Base-by-base conservation (phyloP, 2,797 vertebrate genomes). In the Halcyon badia region DNA sequence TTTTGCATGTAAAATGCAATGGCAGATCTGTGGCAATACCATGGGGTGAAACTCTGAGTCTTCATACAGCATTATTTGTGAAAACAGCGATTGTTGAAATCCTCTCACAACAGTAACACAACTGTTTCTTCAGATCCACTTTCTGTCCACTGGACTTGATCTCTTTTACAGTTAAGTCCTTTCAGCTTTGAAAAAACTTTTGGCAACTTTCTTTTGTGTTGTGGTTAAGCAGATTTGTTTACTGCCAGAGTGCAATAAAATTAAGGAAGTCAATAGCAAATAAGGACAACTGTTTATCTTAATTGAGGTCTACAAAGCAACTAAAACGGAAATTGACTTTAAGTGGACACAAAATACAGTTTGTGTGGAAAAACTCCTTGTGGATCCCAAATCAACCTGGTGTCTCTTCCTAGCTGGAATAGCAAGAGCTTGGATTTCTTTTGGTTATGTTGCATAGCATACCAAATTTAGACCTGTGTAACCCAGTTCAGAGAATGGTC, bases 181-280 rank as follows among this genome's bases (percentile, higher is more conserved):
- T 57, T 30, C 24, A 33, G 44, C 26, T 93, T 73, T 60, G 60
- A 46, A 81, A 89, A 87, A 87, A 64, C 39, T 69, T 80, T 60
- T 92, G 75, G 60, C 65, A 82, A 65, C 79, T 92, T 94, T 72
- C 35, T 87, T 81, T 71, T 31, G 22, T 85, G 58, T 30, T 64
- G 88, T 61, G 56, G 70, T 82, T 82, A 80, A 95, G 71, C 26
- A 94, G 80, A 51, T 64, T 30, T n/a, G 39, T 87, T 92, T 89
- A 75, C 46, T 93, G 88, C 64, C 81, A 93, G n/a, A 87, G 14
- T 44, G 46, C 75, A 93, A 79, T 68, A 89, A 72, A 95, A 89
- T 80, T 77, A 69, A 94, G 88, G 73, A 87, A 90, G 68, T 42
- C 60, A 49, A 84, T 82, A 84, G 73, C 60, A 93, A 95, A 58